phyloP scores from a whole-genome alignment of 2,113 vertebrate genomes.

The Ammodytes marinus region DNA sequence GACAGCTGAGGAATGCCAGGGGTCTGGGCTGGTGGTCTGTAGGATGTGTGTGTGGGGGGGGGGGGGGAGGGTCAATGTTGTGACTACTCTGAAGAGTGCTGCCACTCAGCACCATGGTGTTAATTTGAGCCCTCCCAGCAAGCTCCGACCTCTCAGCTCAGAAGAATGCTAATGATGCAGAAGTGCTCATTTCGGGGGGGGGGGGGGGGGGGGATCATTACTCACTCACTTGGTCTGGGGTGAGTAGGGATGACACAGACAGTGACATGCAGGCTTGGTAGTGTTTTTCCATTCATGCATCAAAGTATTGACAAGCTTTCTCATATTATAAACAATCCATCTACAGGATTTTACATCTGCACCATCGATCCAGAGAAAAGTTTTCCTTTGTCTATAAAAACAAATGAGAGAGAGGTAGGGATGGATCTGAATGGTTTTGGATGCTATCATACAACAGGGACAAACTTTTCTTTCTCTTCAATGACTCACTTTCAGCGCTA shows the following conservation, averaged over 20 bases:
- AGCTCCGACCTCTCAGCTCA: conserved; percentile 51
- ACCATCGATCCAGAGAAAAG: neutral
- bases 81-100: conserved; percentile 62
- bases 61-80: conserved; percentile 52
- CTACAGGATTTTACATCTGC: neutral
- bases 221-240: conserved; percentile 49
- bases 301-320: neutral
- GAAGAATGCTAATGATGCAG: conserved; percentile 73
- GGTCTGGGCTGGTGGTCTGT: conserved; percentile 31
- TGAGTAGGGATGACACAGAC: conserved; percentile 37
- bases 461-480: conserved; percentile 13
- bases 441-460: conserved; percentile 5
- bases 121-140: conserved; percentile 75
- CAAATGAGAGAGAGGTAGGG: neutral
- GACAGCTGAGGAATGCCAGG: conserved; percentile 74
- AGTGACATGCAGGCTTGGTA: conserved; percentile 1
- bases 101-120: conserved; percentile 77
- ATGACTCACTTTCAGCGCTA: conserved; percentile 1
- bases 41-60: neutral
- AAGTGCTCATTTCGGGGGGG: conserved; percentile 56
- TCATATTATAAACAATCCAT: neutral
- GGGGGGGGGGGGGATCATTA: conserved; percentile 48
- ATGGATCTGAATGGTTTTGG: neutral
- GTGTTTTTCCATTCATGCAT: conserved; percentile 6
- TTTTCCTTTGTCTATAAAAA: neutral